Base-by-base conservation (phyloP, 2,113 vertebrate species). In the Thalassarche chlororhynchos region DNA sequence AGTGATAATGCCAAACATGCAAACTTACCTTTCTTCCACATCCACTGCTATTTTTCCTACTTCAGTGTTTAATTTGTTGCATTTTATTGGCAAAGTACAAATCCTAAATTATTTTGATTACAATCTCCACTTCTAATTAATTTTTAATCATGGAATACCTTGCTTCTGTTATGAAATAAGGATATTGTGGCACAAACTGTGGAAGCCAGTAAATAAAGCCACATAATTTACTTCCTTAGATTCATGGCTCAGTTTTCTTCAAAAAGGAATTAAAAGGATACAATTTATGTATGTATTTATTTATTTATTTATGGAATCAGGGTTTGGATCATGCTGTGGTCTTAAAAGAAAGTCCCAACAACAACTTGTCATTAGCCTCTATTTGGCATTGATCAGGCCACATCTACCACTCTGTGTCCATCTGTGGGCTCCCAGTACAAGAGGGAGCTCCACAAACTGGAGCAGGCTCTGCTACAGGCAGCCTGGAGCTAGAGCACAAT, bases 401-500 rank as follows among this genome's bases (percentile, higher is more conserved):
- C 18, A 14, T 3, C 10, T 36, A n/a, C 6, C 11, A 26, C 26
- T 32, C 34, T 25, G 12, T 49, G 42, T 76, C 18, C 26, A 5
- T 3, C 52, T 36, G 46, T 26, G 46, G 36, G 52, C 29, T 75
- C 34, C 15, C 31, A 40, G 25, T 9, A 25, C 12, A n/a, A 1
- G 8, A 47, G 16, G 24, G 28, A 77, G 20, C 7, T 49, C 47
- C 47, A 29, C 47, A 64, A 64, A 58, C 7, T 0, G 3, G 51
- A 49, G 46, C 3, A 3, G 40, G 14, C 17, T 70, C 18, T 52
- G 2, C 21, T 51, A 12, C 29, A 42, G 61, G 32, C 51, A 85
- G 36, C 47, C 38, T 68, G 65, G 29, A 4, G 10, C 23, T 46
- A 17, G 8, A 34, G 17, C 0, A 8, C 0, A 0, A 0, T 6